A percentile compares a stretch with the other conserved stretches of the same genome.
Conservation (phyloP, 2,797 vertebrate genomes). For the Erethizon dorsatum region DNA sequence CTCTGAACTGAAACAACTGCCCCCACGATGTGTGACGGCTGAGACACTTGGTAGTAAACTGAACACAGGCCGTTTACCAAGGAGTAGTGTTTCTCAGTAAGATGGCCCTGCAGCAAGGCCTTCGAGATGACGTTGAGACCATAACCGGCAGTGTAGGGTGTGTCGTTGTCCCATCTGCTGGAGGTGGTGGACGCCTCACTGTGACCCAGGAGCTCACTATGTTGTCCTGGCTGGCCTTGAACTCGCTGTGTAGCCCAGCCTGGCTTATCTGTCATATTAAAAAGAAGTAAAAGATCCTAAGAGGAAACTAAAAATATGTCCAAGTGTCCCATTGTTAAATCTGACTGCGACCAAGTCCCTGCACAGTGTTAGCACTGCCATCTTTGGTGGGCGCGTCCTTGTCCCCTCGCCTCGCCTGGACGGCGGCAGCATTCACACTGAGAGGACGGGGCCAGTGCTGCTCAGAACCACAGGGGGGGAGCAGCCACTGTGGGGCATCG, state of each 20-base stretch:
- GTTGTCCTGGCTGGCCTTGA: background rate
- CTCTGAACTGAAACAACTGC: background rate
- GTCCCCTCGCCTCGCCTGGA: background rate
- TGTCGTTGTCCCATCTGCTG: background rate
- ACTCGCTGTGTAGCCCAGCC: background rate
- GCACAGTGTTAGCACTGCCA: background rate
- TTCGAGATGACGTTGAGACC: background rate
- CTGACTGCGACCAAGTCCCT: background rate
- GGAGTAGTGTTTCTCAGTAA: background rate
- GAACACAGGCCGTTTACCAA: background rate
- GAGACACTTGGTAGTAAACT: background rate
- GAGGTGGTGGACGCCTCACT: background rate
- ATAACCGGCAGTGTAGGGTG: too few species aligned
- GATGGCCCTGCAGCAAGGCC: background rate
- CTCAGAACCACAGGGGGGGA: background rate
- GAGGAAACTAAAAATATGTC: background rate
- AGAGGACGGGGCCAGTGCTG: background rate
- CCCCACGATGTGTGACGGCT: background rate
- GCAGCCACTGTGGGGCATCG: rapidly evolving
- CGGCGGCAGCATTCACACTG: background rate
- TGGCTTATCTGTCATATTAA: background rate
- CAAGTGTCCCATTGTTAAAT: background rate
- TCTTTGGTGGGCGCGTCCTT: background rate
- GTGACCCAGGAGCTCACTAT: background rate
- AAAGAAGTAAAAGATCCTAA: background rate